These are phyloP conservation scores for Heliconius charithonia DNA, from an alignment of 2,888 invertebrate genomes.

Conservation along the genomic window DNA sequence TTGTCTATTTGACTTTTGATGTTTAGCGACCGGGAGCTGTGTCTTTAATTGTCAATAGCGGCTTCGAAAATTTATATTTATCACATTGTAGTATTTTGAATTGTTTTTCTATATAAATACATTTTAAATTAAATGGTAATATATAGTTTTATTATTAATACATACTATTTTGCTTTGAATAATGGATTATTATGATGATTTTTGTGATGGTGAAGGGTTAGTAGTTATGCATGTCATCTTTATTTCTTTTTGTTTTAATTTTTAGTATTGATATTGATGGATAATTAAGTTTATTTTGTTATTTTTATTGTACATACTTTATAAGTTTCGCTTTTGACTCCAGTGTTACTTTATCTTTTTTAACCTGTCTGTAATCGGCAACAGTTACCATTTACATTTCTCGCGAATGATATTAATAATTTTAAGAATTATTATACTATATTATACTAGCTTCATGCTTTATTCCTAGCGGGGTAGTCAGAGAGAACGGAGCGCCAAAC, in stretches of 20 bases:
- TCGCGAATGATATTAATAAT: background rate
- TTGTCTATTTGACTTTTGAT: background rate
- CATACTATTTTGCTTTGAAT: conserved; percentile 37
- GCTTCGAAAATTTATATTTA: conserved; percentile 30
- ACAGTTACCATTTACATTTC: background rate
- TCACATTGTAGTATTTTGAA: conserved; percentile 29
- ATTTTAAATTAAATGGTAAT: conserved; percentile 61
- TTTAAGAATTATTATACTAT: background rate
- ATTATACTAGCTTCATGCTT: too few species aligned
- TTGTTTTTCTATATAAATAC: conserved; percentile 34
- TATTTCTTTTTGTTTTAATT: conserved; percentile 33
- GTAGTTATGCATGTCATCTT: conserved; percentile 58
- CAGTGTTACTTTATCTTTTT: background rate
- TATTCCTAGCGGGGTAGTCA: too few species aligned
- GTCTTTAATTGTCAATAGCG: conserved; percentile 33
- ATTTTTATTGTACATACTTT: background rate
- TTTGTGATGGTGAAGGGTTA: conserved; percentile 81
- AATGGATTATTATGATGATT: conserved; percentile 78
- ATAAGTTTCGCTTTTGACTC: background rate
- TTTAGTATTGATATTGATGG: conserved; percentile 12
- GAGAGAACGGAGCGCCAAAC: too few species aligned
- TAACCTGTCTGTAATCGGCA: background rate
- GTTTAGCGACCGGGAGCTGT: background rate
- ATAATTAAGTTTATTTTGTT: background rate
- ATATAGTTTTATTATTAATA: conserved; percentile 52